Conservation (phyloP, 2,113 vertebrate genomes). For the Lasiurus borealis region DNA sequence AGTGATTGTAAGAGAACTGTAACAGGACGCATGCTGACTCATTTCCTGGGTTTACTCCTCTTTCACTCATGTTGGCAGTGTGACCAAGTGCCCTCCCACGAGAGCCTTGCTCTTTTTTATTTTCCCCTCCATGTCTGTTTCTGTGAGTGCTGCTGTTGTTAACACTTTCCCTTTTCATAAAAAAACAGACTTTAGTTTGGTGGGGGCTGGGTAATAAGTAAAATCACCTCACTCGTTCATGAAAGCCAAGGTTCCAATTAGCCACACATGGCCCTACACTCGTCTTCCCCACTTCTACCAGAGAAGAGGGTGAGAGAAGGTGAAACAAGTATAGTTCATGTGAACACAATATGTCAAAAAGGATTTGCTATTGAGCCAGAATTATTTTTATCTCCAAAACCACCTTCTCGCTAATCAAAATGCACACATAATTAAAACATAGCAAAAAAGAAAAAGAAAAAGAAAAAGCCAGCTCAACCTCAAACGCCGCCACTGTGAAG, state of each 20-base stretch:
- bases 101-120: too few species aligned
- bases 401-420: neutral
- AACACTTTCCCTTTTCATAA: neutral
- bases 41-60: neutral
- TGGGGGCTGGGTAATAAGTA: neutral
- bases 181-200: neutral
- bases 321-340: neutral
- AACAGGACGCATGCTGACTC: neutral
- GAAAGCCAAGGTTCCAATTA: neutral
- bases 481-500: neutral
- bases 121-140: neutral
- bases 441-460: neutral
- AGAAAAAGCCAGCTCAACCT: neutral
- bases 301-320: neutral
- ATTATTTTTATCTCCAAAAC: constrained; percentile 25
- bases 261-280: neutral
- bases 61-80: neutral
- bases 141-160: neutral
- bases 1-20: neutral
- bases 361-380: neutral
- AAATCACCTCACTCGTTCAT: neutral
- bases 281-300: neutral
- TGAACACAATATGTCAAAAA: neutral
- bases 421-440: neutral
- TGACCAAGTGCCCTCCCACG: neutral